Base-by-base conservation (phyloP, 2,888 invertebrate species). In the Catocala fraxini region DNA sequence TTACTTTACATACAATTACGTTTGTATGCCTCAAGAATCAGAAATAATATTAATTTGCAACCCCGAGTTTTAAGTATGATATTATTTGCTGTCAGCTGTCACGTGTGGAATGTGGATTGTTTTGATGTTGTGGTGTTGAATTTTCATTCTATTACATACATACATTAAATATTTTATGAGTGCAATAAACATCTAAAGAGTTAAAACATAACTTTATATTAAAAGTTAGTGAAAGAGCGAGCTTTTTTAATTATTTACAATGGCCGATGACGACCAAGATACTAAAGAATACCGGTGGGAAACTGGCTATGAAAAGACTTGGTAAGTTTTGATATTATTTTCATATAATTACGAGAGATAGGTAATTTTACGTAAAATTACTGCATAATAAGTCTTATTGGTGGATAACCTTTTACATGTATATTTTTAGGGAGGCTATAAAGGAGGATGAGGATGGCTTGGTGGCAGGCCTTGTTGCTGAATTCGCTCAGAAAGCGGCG, bases 371-470 rank as follows among this genome's bases (percentile, higher is more conserved):
- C 15, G 15, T 15, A 15, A 15, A 15, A 15, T 15, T 15, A 15
- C 15, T 15, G 0, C 15, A 15, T 15, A 15, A 15, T 1, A 15
- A 15, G 15, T 25, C 25, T 25, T 25, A 4, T 25, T 25, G 0
- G 25, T 25, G 1, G 25, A 25, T 25, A 25, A 25, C 25, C 25
- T 25, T 25, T 25, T 25, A 4, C 25, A 4, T 66, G 12, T 47
- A 71, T 73, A 51, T 72, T 12, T 82, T 41, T 68, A 97, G 98
- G 98, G 99, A 99, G 90, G 98, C 98, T 13, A 97, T 99, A 63
- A 97, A 98, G 89, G 99, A 99, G 95, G 99, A 99, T 93, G 98
- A 98, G 77, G 97, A 97, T 89, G 99, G 99, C 0, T 95, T 98
- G 75, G 95, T 99, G 80, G 98, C 99, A 86, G 96, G 97, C 13